These are phyloP conservation scores for Camponotus fellah DNA, from an alignment of 2,888 invertebrate genomes.

Conservation along the genomic window DNA sequence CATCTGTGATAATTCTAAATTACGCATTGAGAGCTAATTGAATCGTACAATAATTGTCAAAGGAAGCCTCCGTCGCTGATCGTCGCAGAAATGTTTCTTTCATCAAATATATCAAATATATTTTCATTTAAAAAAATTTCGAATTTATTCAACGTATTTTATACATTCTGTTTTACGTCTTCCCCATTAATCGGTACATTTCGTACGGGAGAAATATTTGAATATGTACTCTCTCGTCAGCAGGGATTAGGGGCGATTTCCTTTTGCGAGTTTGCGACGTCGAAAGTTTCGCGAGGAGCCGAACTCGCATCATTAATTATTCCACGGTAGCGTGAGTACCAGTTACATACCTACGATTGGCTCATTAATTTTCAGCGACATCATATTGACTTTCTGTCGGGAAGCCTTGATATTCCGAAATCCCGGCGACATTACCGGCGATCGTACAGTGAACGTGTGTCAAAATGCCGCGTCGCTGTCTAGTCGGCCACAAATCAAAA, in stretches of 20 bases:
- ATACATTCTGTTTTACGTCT: not conserved
- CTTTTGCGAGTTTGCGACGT: conserved; percentile 33
- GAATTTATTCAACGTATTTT: not conserved
- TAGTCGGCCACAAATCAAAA: conserved; percentile 70
- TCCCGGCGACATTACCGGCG: conserved; percentile 57
- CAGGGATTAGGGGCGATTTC: conserved; percentile 30
- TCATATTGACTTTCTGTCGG: conserved; percentile 75
- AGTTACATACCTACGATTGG: conserved; percentile 69
- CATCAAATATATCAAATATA: not conserved
- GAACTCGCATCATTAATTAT: conserved; percentile 47
- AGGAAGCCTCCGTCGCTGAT: not conserved
- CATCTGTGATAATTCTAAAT: conserved; percentile 35
- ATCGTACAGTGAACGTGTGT: conserved; percentile 45
- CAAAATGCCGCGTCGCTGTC: conserved; percentile 40
- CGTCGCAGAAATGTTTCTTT: not conserved
- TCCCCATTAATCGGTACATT: not conserved
- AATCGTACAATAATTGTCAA: conserved; percentile 7
- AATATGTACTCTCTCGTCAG: conserved; percentile 23
- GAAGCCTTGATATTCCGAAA: conserved; percentile 65
- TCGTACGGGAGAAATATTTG: conserved; percentile 17
- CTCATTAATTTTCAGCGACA: conserved; percentile 75
- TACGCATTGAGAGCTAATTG: not conserved
- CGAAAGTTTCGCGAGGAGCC: conserved; percentile 39
- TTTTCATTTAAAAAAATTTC: not conserved
- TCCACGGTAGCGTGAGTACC: conserved; percentile 56